These are phyloP conservation scores for Rhinogobius similis DNA, from an alignment of 2,113 vertebrate genomes.

Conservation along the genomic window DNA sequence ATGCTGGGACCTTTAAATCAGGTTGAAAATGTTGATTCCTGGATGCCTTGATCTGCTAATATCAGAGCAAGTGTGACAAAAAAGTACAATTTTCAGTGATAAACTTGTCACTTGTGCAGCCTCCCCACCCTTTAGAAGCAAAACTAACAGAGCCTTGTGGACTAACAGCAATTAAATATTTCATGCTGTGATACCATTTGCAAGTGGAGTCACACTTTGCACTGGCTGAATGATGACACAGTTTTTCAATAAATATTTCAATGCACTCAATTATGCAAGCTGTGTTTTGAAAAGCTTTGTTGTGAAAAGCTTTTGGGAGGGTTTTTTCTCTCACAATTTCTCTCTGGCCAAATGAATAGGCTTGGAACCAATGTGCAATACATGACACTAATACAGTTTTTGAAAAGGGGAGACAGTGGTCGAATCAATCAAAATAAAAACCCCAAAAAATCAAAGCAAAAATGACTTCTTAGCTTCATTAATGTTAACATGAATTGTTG, in stretches of 20 bases:
- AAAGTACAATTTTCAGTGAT: neutral
- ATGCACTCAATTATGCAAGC: neutral
- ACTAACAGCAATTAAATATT: neutral
- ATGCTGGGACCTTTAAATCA: neutral
- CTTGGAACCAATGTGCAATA: too few relatives aligned
- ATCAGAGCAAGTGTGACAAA: neutral
- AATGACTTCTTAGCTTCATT: neutral
- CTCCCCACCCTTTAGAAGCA: neutral
- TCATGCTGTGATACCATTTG: neutral
- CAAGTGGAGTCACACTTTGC: neutral
- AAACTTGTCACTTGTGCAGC: neutral
- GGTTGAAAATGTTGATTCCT: neutral
- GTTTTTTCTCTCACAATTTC: neutral
- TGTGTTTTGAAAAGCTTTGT: neutral
- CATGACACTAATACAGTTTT: too few relatives aligned
- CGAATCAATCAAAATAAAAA: neutral
- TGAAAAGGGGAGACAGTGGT: neutral
- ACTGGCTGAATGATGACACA: neutral
- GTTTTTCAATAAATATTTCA: neutral
- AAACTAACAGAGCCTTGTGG: neutral
- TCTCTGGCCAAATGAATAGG: too few relatives aligned
- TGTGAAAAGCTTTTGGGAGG: neutral
- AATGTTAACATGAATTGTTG: neutral
- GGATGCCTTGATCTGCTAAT: neutral
- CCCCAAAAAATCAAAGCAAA: neutral